A percentile compares a stretch with the other conserved stretches of the same genome.
phyloP scores from a whole-genome alignment of 2,888 invertebrate species.

The Microctonus hyperodae region DNA sequence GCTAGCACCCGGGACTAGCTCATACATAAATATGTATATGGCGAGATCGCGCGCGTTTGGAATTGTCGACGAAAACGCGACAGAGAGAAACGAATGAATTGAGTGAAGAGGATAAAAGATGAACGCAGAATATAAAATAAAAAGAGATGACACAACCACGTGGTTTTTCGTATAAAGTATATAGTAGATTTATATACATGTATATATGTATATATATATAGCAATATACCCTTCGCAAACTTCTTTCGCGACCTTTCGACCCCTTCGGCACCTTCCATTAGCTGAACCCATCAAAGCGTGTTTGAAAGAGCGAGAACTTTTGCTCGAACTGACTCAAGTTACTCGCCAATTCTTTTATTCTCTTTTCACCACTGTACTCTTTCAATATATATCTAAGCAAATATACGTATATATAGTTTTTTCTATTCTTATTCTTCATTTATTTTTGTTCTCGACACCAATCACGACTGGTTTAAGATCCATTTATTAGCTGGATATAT shows the following conservation, averaged over 20 bases:
- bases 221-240: conserved; percentile 25
- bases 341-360: conserved; percentile 32
- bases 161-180: no score
- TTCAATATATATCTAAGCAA: background rate
- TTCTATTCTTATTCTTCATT: conserved; percentile 12
- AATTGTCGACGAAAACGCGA: conserved; percentile 11
- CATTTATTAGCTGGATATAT: conserved; percentile 25
- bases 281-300: conserved; percentile 26
- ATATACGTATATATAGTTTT: background rate
- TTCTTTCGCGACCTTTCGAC: conserved; percentile 32
- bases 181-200: background rate
- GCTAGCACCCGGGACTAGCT: conserved; percentile 19
- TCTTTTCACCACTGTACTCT: conserved; percentile 3
- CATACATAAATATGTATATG: conserved; percentile 32
- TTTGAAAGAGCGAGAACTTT: conserved; percentile 23
- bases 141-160: conserved; percentile 5
- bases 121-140: background rate
- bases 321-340: conserved; percentile 25
- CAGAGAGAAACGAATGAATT: background rate
- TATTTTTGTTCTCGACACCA: conserved; percentile 9
- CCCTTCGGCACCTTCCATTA: conserved; percentile 33
- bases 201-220: conserved; percentile 16
- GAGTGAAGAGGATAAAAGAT: background rate
- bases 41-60: conserved; percentile 16
- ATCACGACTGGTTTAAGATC: conserved; percentile 23